Base-by-base conservation (phyloP, 2,113 vertebrate species). In the Xiphias gladius region DNA sequence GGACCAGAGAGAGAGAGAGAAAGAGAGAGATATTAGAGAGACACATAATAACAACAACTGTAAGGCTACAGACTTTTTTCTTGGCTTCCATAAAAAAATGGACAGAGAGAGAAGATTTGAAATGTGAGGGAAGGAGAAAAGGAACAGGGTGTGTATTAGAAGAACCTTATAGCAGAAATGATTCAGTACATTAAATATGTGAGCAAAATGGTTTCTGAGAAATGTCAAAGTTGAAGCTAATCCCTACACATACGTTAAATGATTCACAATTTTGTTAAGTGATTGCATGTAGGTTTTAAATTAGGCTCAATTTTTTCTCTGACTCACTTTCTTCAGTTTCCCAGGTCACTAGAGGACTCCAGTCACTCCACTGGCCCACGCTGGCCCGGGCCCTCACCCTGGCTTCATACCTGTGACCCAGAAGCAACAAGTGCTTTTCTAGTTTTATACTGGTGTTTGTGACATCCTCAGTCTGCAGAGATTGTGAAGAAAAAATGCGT, bases 321-420 rank as follows among this genome's bases (percentile, higher is more conserved):
- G 14, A 74, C 76, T 85, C 28, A 92, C 94, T 82, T 24, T 88
- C 46, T 73, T 85, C 14, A 24, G 64, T 88, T 39, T 61, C 17
- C 93, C 93, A 94, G 1, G 43, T 74, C 82, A 90, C 86, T 22
- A 68, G 67, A 2, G 84, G 70, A 75, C 90, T 94, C 94, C 94
- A 95, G 74, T 88, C n/a, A 55, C 93, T 95, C 94, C 93, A 94
- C 28, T 74, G 86, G 8, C 91, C 87, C 26, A 67, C 9, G 1
- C 48, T 50, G 48, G 55, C 79, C 59, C 46, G 37, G 3, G 80
- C 84, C 75, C 91, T 90, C 39, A 94, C 94, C 66, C 69, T 71
- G 79, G 92, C 89, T 78, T 94, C 83, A 17, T 93, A 95, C 74
- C 26, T 46, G 69, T 8, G 30, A 4, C 91, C 90, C 5, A 84